Conservation (phyloP, 2,888 invertebrate species). For the Pollenia angustigena region DNA sequence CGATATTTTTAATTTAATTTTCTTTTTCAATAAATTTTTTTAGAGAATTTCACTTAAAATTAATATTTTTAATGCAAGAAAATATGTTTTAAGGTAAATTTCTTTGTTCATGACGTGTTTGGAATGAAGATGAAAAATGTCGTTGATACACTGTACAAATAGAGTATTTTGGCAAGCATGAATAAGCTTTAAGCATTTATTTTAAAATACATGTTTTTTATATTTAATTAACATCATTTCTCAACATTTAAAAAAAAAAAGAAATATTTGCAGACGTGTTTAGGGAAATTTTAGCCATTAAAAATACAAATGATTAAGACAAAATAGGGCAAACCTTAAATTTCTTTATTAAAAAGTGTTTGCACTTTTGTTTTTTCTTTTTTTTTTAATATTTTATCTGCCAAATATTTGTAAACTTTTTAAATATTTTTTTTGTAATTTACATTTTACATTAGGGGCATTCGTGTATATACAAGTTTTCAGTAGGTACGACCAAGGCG, state of each 20-base stretch:
- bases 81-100: constrained; percentile 37
- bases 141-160: constrained; percentile 31
- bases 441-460: no score
- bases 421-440: neutral
- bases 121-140: constrained; percentile 53
- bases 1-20: constrained; percentile 21
- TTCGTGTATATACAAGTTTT: no score
- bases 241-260: neutral
- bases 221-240: constrained; percentile 28
- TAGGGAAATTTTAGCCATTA: neutral
- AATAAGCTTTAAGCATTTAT: constrained; percentile 19
- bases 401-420: constrained; percentile 1
- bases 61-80: constrained; percentile 36
- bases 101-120: constrained; percentile 36
- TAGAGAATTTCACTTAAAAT: constrained; percentile 48
- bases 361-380: neutral
- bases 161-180: constrained; percentile 22
- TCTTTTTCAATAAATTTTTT: constrained; percentile 2
- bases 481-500: no score
- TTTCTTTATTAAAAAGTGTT: neutral
- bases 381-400: neutral
- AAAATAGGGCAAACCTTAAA: constrained; percentile 16
- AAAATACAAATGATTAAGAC: no score
- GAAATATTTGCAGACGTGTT: neutral
- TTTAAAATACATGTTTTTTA: constrained; percentile 16